Evolutionary conservation across 2,113 vertebrate species (phyloP), one percentile per base, ranked within the genome.

Genomic region (Thamnaconus septentrionalis): DNA sequence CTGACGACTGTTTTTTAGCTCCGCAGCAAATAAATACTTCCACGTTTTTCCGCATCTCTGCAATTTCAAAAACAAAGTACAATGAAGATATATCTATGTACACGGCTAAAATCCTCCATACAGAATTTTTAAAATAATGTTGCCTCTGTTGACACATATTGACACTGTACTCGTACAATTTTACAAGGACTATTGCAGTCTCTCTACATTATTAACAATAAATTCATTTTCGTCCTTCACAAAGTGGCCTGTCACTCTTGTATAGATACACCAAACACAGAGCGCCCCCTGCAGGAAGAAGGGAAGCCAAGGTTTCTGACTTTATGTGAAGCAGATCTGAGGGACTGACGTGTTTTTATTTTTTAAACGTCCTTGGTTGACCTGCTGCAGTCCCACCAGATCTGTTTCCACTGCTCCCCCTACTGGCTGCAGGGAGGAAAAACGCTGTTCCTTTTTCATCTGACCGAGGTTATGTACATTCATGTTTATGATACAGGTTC

Each of bases 21-120:
- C 90, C 83, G 88, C 82, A 90, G 89, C 91, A 92, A 31, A 91
- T 93, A 92, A 92, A 92, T 93, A 92, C 89, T 90, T 86, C 84
- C 84, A 92, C 86, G 86, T 89, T 84, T 83, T 81, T 49, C 18
- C 18, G 18, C 87, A 81, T 87, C 60, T 90, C 80, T 89, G 82
- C 78, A 75, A 72, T 86, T 89, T 90, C 88, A 82, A 88, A 90
- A 87, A 84, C 85, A 85, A 89, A 77, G 80, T 84, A 87, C 83
- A 84, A 82, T 77, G 86, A 71, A 85, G 87, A 87, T 85, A 84
- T 85, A 84, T 88, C 75, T 90, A 86, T 89, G 79, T 90, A 89
- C 85, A 91, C 76, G 71, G 84, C 83, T 85, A 87, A 89, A 89
- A 88, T 76, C 43, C 73, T 81, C 79, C 71, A 78, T 85, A 85